A percentile compares a stretch with the other conserved stretches of the same genome.
Evolutionary conservation across 2,888 invertebrate genomes (phyloP).

Genomic region (Thumatha senex): DNA sequence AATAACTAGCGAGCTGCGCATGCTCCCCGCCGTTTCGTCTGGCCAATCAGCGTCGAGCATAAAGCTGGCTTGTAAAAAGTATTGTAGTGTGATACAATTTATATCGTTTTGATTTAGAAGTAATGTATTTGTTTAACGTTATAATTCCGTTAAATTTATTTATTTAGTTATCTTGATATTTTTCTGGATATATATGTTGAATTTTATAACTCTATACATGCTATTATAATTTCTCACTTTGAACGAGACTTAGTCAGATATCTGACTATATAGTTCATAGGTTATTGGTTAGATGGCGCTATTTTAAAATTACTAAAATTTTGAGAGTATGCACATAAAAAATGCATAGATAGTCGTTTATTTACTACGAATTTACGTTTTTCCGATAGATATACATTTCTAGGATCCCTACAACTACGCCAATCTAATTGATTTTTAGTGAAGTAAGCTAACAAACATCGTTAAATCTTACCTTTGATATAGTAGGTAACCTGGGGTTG

Average conservation of each 20-base stretch:
- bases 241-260: conserved; percentile 31
- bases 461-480: too few species aligned
- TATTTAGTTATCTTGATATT: too few species aligned
- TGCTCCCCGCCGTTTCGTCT: conserved; percentile 73
- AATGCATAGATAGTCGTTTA: background rate
- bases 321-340: background rate
- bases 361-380: background rate
- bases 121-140: too few species aligned
- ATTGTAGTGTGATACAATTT: conserved; percentile 23
- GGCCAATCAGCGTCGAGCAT: conserved; percentile 72
- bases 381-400: background rate
- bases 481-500: too few species aligned
- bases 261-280: conserved; percentile 59
- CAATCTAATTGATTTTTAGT: too few species aligned
- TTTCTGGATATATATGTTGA: too few species aligned
- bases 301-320: conserved; percentile 35
- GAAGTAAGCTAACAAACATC: too few species aligned
- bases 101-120: conserved; percentile 6
- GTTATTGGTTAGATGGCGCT: conserved; percentile 72
- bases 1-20: conserved; percentile 71
- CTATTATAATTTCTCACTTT: background rate
- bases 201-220: too few species aligned
- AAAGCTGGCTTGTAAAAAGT: conserved; percentile 48
- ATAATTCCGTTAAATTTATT: too few species aligned
- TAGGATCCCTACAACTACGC: too few species aligned